Conservation (phyloP, 2,797 vertebrate species). For the Pseudochaenichthys georgianus region DNA sequence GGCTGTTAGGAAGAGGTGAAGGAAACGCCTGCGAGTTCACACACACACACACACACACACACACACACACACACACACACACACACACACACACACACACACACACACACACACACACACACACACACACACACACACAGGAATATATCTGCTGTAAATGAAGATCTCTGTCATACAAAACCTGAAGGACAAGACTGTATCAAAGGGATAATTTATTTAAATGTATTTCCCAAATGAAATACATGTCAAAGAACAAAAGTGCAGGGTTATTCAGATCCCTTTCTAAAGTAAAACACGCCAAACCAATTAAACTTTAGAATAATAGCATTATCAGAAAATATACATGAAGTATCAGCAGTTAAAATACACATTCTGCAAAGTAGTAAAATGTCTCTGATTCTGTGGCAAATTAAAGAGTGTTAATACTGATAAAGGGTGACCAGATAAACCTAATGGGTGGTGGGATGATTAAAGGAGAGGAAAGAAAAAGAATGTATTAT, state of each 20-base stretch:
- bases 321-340: neutral
- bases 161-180: conserved; percentile 2
- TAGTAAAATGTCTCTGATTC: neutral
- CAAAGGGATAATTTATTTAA: neutral
- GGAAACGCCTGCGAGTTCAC: conserved; percentile 52
- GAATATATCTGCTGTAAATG: neutral
- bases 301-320: neutral
- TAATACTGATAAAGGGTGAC: too few relatives aligned
- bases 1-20: conserved; percentile 75
- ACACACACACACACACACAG: conserved; percentile 19
- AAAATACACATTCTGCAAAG: neutral
- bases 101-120: conserved; percentile 4
- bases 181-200: neutral
- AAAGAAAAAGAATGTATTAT: too few relatives aligned
- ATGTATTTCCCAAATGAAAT: neutral
- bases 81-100: neutral
- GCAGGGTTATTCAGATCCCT: neutral
- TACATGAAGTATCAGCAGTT: neutral
- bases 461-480: too few relatives aligned
- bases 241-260: too few relatives aligned
- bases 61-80: conserved; percentile 1
- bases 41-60: conserved; percentile 28
- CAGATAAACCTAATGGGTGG: too few relatives aligned
- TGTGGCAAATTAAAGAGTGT: neutral
- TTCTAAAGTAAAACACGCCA: neutral